These are phyloP conservation scores for Temnothorax curvispinosus DNA, from an alignment of 1,140 invertebrate genomes.

Conservation along the genomic window DNA sequence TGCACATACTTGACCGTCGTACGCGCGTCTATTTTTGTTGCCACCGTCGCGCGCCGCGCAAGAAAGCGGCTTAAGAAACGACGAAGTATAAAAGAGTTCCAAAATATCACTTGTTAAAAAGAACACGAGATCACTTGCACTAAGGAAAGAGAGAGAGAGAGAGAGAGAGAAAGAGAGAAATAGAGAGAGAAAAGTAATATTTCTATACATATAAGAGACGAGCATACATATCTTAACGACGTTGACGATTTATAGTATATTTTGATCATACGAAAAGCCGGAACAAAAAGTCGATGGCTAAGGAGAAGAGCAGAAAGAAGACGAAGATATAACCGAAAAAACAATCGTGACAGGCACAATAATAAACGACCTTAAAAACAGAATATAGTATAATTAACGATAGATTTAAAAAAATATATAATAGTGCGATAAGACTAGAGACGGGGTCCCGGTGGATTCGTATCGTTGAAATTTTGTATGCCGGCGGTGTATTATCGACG, in stretches of 20 bases:
- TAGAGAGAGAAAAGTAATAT: conserved; percentile 59
- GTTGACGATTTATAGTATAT: conserved; percentile 81
- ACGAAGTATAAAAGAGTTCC: conserved; percentile 8
- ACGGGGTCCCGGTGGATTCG: conserved; percentile 4
- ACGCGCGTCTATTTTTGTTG: conserved; percentile 68
- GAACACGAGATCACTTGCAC: conserved; percentile 66
- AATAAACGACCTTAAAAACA: conserved; percentile 51
- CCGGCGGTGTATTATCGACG: conserved; percentile 72
- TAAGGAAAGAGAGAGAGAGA: neutral
- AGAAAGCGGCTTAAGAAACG: conserved; percentile 22
- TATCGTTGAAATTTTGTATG: conserved; percentile 63
- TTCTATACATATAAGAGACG: conserved; percentile 62
- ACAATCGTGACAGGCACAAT: conserved; percentile 63
- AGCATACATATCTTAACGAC: conserved; percentile 75
- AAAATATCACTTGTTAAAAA: conserved; percentile 72
- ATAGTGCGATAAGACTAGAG: conserved; percentile 33
- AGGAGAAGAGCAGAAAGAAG: neutral
- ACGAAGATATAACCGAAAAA: conserved; percentile 44
- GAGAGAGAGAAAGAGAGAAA: conserved; percentile 22
- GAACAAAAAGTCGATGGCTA: conserved; percentile 7
- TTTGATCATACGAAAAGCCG: conserved; percentile 68
- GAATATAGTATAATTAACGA: conserved; percentile 47
- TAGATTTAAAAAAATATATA: conserved; percentile 46
- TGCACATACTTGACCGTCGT: conserved; percentile 29
- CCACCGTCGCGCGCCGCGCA: conserved; percentile 35